phyloP scores from a whole-genome alignment of 2,888 invertebrate genomes.

The Phengaris arion region DNA sequence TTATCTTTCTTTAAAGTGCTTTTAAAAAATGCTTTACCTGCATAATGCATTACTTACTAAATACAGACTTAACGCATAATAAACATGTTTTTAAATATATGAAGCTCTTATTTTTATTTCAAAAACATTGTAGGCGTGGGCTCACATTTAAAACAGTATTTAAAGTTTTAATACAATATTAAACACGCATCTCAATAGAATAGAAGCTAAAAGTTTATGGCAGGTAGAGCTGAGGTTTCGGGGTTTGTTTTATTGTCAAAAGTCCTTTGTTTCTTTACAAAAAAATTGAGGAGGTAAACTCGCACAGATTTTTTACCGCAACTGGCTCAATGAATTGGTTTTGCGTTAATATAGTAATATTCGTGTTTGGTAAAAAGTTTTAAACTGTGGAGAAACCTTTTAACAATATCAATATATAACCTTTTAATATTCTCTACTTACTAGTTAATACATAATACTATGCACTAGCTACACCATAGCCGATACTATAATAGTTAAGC shows the following conservation, averaged over 20 bases:
- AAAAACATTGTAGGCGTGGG: not conserved
- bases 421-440: too few species aligned
- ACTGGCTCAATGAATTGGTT: not conserved
- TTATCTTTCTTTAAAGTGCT: conserved; percentile 20
- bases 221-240: not conserved
- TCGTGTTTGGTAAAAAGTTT: too few species aligned
- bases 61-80: not conserved
- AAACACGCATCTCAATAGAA: not conserved
- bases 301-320: not conserved
- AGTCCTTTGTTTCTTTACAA: not conserved
- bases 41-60: not conserved
- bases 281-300: not conserved
- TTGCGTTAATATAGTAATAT: not conserved
- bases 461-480: too few species aligned
- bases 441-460: too few species aligned
- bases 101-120: not conserved
- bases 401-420: too few species aligned
- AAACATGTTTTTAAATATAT: conserved; percentile 5
- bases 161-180: not conserved
- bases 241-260: not conserved
- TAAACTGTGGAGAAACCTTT: too few species aligned
- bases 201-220: not conserved
- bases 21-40: conserved; percentile 20
- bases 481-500: too few species aligned
- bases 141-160: not conserved